These are phyloP conservation scores for Sylvia borin DNA, from an alignment of 2,797 vertebrate species.

Conservation along the genomic window DNA sequence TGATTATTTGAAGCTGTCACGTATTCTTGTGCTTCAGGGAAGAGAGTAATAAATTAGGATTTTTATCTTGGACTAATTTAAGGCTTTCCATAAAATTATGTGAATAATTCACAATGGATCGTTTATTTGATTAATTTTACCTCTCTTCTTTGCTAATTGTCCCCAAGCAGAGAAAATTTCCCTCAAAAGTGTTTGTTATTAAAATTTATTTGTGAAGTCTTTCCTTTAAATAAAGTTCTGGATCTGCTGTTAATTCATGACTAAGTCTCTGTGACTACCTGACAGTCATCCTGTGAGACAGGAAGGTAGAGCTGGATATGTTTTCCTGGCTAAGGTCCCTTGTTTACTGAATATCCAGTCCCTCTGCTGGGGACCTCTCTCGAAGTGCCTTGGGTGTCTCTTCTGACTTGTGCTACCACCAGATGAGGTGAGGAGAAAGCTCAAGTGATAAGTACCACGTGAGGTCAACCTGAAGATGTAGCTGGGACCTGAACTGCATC, in stretches of 20 bases:
- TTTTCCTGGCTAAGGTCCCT: background rate
- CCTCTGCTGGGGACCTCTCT: background rate
- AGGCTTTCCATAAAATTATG: background rate
- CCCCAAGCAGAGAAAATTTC: background rate
- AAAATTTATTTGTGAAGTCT: background rate
- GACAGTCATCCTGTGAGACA: background rate
- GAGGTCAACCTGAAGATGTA: background rate
- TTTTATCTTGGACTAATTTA: background rate
- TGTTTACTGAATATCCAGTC: background rate
- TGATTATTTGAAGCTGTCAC: background rate
- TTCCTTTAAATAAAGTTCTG: background rate
- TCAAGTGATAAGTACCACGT: background rate
- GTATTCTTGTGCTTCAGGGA: background rate
- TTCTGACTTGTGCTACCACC: rapidly evolving
- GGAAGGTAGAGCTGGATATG: background rate
- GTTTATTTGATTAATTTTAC: background rate
- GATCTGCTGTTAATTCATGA: background rate
- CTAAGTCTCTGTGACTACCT: background rate
- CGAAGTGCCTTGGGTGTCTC: background rate
- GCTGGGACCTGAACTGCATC: background rate
- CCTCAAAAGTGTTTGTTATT: background rate
- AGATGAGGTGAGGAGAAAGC: background rate
- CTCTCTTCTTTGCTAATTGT: background rate
- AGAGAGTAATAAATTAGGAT: background rate
- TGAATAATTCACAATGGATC: background rate